Evolutionary conservation across 2,113 vertebrate species (phyloP).

Genomic region (Thomomys bottae): DNA sequence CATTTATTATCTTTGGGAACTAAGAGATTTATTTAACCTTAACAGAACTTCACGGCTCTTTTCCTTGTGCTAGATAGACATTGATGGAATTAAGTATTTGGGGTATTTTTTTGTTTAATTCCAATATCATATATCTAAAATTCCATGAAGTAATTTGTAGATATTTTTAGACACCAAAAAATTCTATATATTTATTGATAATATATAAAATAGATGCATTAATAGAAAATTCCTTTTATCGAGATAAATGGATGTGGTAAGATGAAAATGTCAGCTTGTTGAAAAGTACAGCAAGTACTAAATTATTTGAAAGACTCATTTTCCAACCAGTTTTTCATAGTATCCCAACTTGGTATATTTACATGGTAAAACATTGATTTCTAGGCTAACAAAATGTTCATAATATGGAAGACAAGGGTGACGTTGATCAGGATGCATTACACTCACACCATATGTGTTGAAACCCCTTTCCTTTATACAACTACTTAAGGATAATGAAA

Average conservation of each 20-base stretch:
- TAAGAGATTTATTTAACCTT: conserved; percentile 14
- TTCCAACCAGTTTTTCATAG: conserved; percentile 16
- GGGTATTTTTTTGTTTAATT: conserved; percentile 20
- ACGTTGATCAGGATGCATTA: too few species aligned
- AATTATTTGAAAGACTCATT: conserved; percentile 45
- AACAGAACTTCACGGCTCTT: background rate
- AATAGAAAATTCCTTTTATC: conserved; percentile 28
- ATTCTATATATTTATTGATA: conserved; percentile 27
- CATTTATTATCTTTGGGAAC: conserved; percentile 19
- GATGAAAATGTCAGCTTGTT: background rate
- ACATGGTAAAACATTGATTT: conserved; percentile 24
- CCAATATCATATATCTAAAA: conserved; percentile 38
- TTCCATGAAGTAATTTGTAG: conserved; percentile 44
- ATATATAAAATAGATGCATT: background rate
- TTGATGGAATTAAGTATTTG: background rate
- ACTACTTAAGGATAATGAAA: too few species aligned
- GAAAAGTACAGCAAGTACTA: conserved; percentile 44
- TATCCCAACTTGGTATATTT: conserved; percentile 35
- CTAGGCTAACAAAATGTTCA: conserved; percentile 19
- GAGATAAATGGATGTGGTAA: conserved; percentile 50
- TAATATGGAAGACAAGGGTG: conserved; percentile 49
- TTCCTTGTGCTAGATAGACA: conserved; percentile 30
- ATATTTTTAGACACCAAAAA: conserved; percentile 8
- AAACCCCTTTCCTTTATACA: too few species aligned
- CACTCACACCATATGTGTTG: too few species aligned